Evolutionary conservation across 2,113 vertebrate genomes (phyloP), one percentile per base, ranked within the genome.

Genomic region (Alexandromys fortis): DNA sequence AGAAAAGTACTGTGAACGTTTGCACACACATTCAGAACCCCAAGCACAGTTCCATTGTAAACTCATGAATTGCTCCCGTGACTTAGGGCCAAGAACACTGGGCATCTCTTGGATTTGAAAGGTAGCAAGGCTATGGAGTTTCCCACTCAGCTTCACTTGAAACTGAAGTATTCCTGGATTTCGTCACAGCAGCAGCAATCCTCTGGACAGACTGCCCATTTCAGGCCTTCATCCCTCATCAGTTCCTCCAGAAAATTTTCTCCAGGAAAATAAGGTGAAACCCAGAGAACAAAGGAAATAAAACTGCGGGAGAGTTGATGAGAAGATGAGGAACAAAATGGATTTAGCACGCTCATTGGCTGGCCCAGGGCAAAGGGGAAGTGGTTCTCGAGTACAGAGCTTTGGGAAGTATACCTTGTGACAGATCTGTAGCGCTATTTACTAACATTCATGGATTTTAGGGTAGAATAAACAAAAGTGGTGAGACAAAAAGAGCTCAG

Each of bases 171-270:
- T 7, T 70, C 4, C 10, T 55, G 6, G 49, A 6, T 83, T 90
- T 95, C 75, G 89, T 72, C 92, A 86, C 86, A 94, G 78, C 13
- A 67, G 28, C 85, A 91, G 52, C 22, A 77, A 94, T 12, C 90
- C 0, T 38, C 5, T 63, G 52, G 3, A 45, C 30, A 75, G 21
- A 87, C 0, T 11, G 38, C 1, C 21, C 12, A 28, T 52, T 63
- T 77, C n/a, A 89, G 33, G 47, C 19, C 77, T 85, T 55, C 68
- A 52, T 65, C 90, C 28, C 52, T 75, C 58, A 83, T 33, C 86
- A 90, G 42, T 58, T 26, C 58, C n/a, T 96, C 78, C 61, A 73
- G 67, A 93, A 3, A 86, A 55, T 76, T 70, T 96, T 87, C 82
- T 95, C 83, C 12, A 85, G 67, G n/a, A 87, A 82, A 47, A 67